Percentiles rank a stretch among this genome's conserved stretches.
phyloP scores from a whole-genome alignment of 2,888 invertebrate genomes.

The Chymomyza procnemis region DNA sequence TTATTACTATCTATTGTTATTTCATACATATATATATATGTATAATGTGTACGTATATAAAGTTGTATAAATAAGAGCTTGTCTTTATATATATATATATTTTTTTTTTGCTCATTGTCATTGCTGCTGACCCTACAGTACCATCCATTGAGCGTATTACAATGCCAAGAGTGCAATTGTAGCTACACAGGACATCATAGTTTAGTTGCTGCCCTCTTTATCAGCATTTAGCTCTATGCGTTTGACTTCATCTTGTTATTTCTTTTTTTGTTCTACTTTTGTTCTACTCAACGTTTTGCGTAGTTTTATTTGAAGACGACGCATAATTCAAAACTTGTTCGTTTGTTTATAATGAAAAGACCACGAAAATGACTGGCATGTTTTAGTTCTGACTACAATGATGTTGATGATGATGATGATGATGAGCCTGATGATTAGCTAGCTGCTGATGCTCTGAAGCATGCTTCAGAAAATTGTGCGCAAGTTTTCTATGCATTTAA shows the following conservation, averaged over 20 bases:
- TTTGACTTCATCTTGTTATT: conserved; percentile 17
- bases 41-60: neutral
- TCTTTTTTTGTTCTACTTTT: conserved; percentile 2
- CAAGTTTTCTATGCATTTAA: conserved; percentile 1
- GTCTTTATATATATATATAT: neutral
- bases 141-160: conserved; percentile 7
- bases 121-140: conserved; percentile 17
- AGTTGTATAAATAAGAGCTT: neutral
- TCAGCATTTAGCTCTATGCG: conserved; percentile 29
- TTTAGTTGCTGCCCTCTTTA: conserved; percentile 24
- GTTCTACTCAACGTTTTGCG: neutral
- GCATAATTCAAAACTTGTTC: conserved; percentile 52
- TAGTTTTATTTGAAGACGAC: conserved; percentile 18
- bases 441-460: neutral
- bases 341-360: conserved; percentile 10
- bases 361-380: neutral
- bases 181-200: conserved; percentile 35
- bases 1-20: conserved; percentile 21
- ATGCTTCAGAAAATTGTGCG: neutral
- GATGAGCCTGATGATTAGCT: too few relatives aligned
- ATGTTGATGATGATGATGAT: too few relatives aligned
- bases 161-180: conserved; percentile 62
- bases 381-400: neutral
- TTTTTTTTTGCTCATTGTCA: conserved; percentile 40
- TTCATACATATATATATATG: neutral